Evolutionary conservation across 2,888 invertebrate genomes (phyloP).

Genomic region (Acanthopleura granulata): DNA sequence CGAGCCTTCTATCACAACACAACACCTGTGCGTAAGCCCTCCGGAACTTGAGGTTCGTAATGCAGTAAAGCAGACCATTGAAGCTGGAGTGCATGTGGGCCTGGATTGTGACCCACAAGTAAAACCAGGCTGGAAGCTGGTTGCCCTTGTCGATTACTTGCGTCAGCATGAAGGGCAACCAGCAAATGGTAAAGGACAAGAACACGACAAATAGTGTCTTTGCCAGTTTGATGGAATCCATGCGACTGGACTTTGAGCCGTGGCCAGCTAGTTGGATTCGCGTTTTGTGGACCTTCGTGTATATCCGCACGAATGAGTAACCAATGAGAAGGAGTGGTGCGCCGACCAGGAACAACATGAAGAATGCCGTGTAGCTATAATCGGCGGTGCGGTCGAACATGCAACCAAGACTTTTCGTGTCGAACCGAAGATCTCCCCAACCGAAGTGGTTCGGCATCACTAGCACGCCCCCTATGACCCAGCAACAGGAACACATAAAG

Average conservation of each 20-base stretch:
- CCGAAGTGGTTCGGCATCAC: neutral
- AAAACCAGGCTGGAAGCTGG: conserved; percentile 21
- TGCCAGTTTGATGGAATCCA: conserved; percentile 13
- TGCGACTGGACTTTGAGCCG: neutral
- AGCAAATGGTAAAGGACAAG: conserved; percentile 27
- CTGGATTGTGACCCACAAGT: conserved; percentile 29
- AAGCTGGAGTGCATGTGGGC: conserved; percentile 30
- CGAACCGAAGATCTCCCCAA: conserved; percentile 13
- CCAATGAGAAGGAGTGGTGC: conserved; percentile 12
- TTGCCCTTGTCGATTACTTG: conserved; percentile 20
- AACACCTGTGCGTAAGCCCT: conserved; percentile 1
- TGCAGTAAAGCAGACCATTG: conserved; percentile 8
- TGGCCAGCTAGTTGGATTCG: conserved; percentile 7
- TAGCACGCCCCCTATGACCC: conserved; percentile 10
- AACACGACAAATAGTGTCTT: conserved; percentile 26
- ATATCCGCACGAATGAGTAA: conserved; percentile 5
- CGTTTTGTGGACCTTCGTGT: neutral
- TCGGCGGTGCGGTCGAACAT: conserved; percentile 17
- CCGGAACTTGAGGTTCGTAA: conserved; percentile 6
- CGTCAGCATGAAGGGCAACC: conserved; percentile 26
- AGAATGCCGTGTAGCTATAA: conserved; percentile 13
- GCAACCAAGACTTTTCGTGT: conserved; percentile 15
- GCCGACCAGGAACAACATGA: conserved; percentile 17
- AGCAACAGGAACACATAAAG: neutral
- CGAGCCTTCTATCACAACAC: neutral